Base-by-base conservation (phyloP, 1,140 invertebrate species). In the Drosophila asahinai region DNA sequence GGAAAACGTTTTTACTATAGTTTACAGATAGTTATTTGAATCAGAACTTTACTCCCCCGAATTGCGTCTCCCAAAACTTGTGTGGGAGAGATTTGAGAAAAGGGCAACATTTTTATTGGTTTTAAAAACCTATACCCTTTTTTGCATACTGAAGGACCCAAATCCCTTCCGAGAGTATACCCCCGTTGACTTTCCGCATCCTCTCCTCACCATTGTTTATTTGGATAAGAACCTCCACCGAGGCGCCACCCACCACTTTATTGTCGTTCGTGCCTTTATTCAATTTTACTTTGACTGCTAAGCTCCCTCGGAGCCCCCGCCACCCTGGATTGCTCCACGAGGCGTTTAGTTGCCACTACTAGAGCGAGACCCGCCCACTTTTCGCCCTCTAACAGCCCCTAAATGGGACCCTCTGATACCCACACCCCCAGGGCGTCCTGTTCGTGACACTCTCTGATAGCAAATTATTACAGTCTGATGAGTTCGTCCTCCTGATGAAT, bases 391-490 rank as follows among this genome's bases (percentile, higher is more conserved):
- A n/a, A 19, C 40, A 19, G 38, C 25, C 61, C 61, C 57, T 25
- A 57, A 38, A 54, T 15, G n/a, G 25, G 17, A 19, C 49, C 9
- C 12, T 42, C 58, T 33, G 9, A 40, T 30, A 36, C 27, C 27
- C 33, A 40, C 19, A 45, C 59, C 67, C 67, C 38, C 14, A 22
- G 19, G 67, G 47, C 40, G 57, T 57, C 49, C 66, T 68, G 77
- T 74, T 83, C 77, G 80, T 89, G 83, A 87, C 77, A 82, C 82
- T 86, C 71, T 82, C 71, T 82, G 79, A 90, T 90, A 90, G 86
- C 81, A 80, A 90, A 90, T 90, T 90, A 90, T 90, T 90, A 90
- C 86, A 90, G 86, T 90, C 86, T 90, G 86, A 89, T 89, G 86
- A 90, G 81, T 82, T 82, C 64, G 74, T 80, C 75, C 79, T 81